Conservation (phyloP, 1,140 invertebrate genomes). For the Cotesia chilonis region DNA sequence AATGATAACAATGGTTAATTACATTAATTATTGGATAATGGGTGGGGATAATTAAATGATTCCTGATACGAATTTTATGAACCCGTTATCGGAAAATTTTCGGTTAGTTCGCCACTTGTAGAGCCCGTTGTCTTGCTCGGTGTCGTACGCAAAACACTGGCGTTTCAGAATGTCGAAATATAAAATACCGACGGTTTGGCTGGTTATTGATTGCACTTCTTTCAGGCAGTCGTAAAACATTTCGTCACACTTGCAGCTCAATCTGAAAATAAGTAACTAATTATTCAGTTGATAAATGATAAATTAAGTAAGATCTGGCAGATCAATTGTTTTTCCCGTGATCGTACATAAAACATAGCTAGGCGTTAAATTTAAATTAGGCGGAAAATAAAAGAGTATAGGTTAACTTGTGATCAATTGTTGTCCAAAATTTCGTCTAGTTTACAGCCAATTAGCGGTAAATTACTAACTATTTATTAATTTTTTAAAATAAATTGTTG, state of each 20-base stretch:
- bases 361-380: too few relatives aligned
- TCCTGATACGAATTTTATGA: constrained; percentile 16
- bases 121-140: not conserved
- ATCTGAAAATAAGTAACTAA: constrained; percentile 7
- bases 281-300: constrained; percentile 8
- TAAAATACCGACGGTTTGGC: constrained; percentile 21
- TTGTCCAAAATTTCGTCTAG: too few relatives aligned
- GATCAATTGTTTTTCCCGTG: too few relatives aligned
- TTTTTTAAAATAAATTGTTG: not conserved
- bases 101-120: constrained; percentile 13
- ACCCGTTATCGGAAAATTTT: constrained; percentile 18
- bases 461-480: not conserved
- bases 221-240: constrained; percentile 31
- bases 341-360: too few relatives aligned
- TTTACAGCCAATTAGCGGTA: too few relatives aligned
- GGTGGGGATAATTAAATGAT: not conserved
- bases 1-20: not conserved
- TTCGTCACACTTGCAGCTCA: constrained; percentile 31
- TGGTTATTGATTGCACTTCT: not conserved
- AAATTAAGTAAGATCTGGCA: not conserved
- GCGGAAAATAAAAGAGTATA: too few relatives aligned
- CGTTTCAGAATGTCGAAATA: constrained; percentile 32
- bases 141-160: constrained; percentile 14
- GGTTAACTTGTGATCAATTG: too few relatives aligned
- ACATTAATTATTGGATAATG: not conserved